These are phyloP conservation scores for Pseudanteris insignis DNA, from an alignment of 2,888 invertebrate genomes.

Conservation along the genomic window DNA sequence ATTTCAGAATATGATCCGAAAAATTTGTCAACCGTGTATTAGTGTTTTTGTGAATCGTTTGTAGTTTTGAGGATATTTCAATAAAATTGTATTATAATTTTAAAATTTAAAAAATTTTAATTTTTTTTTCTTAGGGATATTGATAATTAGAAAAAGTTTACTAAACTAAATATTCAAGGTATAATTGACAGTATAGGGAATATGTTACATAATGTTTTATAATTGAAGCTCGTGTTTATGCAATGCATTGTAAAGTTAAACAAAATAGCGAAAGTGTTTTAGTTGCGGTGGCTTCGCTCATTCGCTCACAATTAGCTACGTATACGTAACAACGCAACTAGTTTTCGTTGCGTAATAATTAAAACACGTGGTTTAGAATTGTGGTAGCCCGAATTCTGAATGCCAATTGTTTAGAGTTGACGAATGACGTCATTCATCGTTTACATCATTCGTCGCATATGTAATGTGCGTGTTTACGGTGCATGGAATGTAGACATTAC, in stretches of 20 bases:
- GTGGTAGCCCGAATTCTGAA: conserved; percentile 20
- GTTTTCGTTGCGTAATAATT: conserved; percentile 8
- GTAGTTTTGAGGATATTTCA: too few species aligned
- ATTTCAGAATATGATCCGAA: not conserved
- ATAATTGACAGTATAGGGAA: too few species aligned
- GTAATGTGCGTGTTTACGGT: conserved; percentile 41
- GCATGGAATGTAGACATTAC: conserved; percentile 42
- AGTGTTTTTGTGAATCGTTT: not conserved
- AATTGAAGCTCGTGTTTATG: too few species aligned
- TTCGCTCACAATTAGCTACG: not conserved
- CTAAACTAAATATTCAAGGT: too few species aligned
- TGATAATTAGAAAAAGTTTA: too few species aligned
- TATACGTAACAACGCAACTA: not conserved
- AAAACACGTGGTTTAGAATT: conserved; percentile 4
- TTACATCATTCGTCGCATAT: conserved; percentile 41
- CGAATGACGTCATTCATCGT: conserved; percentile 33
- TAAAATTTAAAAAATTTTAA: too few species aligned
- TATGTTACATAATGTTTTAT: too few species aligned
- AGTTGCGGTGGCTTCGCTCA: not conserved
- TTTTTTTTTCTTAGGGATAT: too few species aligned
- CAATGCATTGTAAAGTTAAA: too few species aligned
- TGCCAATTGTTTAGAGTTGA: conserved; percentile 30
- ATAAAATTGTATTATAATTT: too few species aligned
- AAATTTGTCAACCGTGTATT: not conserved
- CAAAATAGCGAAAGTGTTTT: too few species aligned